phyloP scores from a whole-genome alignment of 2,888 invertebrate species.

The Physocephala rufipes region DNA sequence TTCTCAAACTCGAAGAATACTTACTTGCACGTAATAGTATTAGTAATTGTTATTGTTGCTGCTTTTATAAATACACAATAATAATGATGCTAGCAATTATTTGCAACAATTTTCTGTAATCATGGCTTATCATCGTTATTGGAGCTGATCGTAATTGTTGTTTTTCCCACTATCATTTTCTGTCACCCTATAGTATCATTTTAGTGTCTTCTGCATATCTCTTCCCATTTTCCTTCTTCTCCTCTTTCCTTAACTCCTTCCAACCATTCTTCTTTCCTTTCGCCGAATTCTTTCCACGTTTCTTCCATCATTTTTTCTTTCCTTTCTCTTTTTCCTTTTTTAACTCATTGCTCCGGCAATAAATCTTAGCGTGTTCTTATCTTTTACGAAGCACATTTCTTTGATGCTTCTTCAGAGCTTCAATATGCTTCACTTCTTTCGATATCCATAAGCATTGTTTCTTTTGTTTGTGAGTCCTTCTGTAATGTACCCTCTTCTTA shows the following conservation, averaged over 20 bases:
- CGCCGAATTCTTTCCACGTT: too few relatives aligned
- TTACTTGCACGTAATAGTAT: too few relatives aligned
- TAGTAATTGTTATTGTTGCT: too few relatives aligned
- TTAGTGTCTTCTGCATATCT: too few relatives aligned
- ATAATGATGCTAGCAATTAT: background rate
- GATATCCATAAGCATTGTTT: conserved; percentile 15
- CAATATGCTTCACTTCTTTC: conserved; percentile 18
- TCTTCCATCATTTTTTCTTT: too few relatives aligned
- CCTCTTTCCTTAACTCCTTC: too few relatives aligned
- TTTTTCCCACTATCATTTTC: conserved; percentile 40
- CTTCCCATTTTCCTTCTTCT: too few relatives aligned
- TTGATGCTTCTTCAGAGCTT: conserved; percentile 29
- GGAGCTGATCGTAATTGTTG: conserved; percentile 38
- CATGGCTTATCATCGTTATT: conserved; percentile 58
- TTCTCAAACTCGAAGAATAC: too few relatives aligned
- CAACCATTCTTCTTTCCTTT: too few relatives aligned
- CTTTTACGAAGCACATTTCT: conserved; percentile 47
- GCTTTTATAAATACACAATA: background rate
- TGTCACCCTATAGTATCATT: conserved; percentile 42
- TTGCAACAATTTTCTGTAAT: conserved; percentile 27
- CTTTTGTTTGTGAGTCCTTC: background rate
- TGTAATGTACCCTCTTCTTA: background rate
- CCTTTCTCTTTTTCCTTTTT: conserved; percentile 62
- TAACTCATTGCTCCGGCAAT: conserved; percentile 64
- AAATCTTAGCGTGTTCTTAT: conserved; percentile 61